Conservation (phyloP, 2,888 invertebrate genomes). For the Drosophila mulleri region DNA sequence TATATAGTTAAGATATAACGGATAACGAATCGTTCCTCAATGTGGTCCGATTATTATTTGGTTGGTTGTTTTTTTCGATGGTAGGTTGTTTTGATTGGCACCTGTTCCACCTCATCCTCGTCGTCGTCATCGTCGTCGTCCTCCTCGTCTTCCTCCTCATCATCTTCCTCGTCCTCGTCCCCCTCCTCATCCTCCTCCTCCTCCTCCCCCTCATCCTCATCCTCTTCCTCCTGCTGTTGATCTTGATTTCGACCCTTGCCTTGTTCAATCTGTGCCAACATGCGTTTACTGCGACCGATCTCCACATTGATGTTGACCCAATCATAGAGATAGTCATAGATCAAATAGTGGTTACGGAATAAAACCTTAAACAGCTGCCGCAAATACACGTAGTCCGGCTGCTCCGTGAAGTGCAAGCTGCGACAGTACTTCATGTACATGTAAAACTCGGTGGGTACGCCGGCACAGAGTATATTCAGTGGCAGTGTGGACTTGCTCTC, state of each 20-base stretch:
- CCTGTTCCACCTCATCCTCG: neutral
- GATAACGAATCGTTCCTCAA: neutral
- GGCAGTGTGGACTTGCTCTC: conserved; percentile 49
- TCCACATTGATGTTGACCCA: conserved; percentile 50
- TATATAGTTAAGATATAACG: conserved; percentile 30
- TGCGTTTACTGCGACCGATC: neutral
- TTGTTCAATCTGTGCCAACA: neutral
- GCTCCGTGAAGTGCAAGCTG: conserved; percentile 50
- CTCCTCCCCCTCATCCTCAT: neutral
- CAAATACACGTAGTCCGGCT: conserved; percentile 62
- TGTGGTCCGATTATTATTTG: neutral
- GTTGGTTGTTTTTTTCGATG: neutral
- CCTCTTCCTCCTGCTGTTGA: too few relatives aligned
- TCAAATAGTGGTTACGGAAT: conserved; percentile 28
- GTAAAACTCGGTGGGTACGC: conserved; percentile 57
- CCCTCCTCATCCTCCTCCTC: neutral
- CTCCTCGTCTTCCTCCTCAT: neutral
- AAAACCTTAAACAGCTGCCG: conserved; percentile 53
- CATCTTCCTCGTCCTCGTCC: neutral
- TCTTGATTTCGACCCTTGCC: conserved; percentile 3
- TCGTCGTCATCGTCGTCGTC: neutral
- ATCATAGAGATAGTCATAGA: conserved; percentile 53
- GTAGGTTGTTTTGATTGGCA: neutral
- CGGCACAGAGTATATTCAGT: conserved; percentile 44
- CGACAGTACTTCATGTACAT: conserved; percentile 67